A percentile compares a stretch with the other conserved stretches of the same genome.
These are phyloP conservation scores for Azemiops feae DNA, from an alignment of 2,113 vertebrate genomes.

Conservation along the genomic window DNA sequence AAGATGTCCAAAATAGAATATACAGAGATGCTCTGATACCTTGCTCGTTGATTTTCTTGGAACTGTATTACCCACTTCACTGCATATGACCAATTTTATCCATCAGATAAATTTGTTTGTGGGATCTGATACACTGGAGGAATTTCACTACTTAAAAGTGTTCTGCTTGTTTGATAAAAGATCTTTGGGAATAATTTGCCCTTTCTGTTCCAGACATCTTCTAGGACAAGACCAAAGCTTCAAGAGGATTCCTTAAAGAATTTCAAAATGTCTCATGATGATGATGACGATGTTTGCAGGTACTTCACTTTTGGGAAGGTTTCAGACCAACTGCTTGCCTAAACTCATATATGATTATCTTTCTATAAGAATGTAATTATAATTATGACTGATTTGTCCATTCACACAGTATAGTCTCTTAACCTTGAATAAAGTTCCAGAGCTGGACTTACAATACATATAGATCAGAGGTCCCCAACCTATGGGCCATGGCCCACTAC, in stretches of 20 bases:
- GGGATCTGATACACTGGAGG: neutral
- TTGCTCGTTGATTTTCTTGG: neutral
- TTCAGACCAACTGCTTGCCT: neutral
- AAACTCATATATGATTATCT: neutral
- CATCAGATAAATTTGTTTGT: neutral
- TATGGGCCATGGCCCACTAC: no score
- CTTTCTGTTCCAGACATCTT: neutral
- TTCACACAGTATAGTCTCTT: neutral
- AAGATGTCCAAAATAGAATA: neutral
- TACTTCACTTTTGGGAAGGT: neutral
- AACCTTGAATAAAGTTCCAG: neutral
- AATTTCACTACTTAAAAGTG: neutral
- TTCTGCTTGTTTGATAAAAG: neutral
- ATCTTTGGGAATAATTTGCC: neutral
- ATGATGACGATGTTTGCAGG: neutral
- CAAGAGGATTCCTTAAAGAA: neutral
- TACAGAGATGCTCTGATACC: neutral
- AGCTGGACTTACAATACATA: neutral
- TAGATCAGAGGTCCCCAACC: no score
- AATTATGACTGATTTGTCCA: neutral
- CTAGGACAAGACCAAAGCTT: neutral
- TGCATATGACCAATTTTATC: neutral
- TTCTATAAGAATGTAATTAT: neutral
- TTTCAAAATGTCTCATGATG: neutral
- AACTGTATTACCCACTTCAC: neutral